phyloP scores from a whole-genome alignment of 30 jellyfish, hydroid and myxozoan genomes.

The Hydractinia symbiolongicarpus region DNA sequence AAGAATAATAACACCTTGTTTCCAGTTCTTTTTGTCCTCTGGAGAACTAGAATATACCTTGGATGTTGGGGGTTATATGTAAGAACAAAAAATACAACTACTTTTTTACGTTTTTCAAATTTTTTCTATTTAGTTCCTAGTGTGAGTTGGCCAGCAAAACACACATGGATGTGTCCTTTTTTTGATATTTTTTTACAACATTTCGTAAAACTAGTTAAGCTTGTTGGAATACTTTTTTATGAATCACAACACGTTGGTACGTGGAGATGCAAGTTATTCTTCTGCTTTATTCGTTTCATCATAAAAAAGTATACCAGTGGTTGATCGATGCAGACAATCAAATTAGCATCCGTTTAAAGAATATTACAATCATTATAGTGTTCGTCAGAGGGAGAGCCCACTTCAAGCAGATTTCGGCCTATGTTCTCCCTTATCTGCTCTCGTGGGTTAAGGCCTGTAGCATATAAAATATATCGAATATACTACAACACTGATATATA shows the following conservation, averaged over 20 bases:
- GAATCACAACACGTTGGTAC: neutral
- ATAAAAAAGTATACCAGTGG: too few relatives aligned
- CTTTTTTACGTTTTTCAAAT: neutral
- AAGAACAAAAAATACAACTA: slow-evolving; percentile 1
- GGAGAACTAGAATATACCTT: too few relatives aligned
- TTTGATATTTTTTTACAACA: slow-evolving; percentile 22
- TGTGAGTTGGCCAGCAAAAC: slow-evolving; percentile 37
- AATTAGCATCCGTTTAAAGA: neutral
- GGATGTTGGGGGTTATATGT: neutral
- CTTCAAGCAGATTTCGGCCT: neutral
- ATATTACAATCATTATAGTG: neutral
- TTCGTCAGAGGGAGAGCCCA: slow-evolving; percentile 19
- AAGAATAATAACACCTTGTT: too few relatives aligned
- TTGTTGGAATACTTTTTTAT: too few relatives aligned
- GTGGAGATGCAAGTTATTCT: neutral
- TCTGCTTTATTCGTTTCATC: too few relatives aligned
- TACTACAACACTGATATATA: slow-evolving; percentile 14
- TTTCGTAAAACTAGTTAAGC: neutral
- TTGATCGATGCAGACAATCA: neutral
- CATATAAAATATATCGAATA: neutral
- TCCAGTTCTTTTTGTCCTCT: too few relatives aligned
- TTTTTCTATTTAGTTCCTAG: neutral
- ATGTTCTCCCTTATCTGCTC: slow-evolving; percentile 14
- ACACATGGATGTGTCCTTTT: slow-evolving; percentile 32
- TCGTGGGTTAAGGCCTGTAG: slow-evolving; percentile 9